A percentile compares a stretch with the other conserved stretches of the same genome.
These are phyloP conservation scores for Garrulus glandarius DNA, from an alignment of 2,797 vertebrate genomes.

Conservation along the genomic window DNA sequence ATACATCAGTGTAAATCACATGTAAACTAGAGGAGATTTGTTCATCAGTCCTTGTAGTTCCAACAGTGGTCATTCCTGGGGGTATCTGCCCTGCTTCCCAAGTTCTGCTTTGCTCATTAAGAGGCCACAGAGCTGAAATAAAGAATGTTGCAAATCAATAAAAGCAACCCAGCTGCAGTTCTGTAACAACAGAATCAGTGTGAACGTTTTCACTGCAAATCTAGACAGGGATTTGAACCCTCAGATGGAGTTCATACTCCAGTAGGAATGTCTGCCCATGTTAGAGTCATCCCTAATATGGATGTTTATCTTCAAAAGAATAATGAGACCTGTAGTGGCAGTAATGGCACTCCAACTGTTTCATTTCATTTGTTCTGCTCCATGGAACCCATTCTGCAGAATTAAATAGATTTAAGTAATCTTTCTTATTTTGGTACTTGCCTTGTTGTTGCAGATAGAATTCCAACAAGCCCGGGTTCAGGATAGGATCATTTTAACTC, in stretches of 20 bases:
- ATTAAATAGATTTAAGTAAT: slow-evolving; percentile 39
- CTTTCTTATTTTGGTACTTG: slow-evolving; percentile 21
- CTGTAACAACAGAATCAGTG: not conserved
- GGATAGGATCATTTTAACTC: not conserved
- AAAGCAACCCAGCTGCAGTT: not conserved
- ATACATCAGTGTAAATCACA: rapidly evolving
- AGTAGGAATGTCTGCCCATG: not conserved
- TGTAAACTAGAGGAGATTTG: not conserved
- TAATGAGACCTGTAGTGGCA: not conserved
- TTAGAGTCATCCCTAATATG: not conserved
- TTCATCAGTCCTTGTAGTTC: not conserved
- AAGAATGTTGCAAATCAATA: not conserved
- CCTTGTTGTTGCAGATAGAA: not conserved
- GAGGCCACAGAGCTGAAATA: not conserved
- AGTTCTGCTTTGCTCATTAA: not conserved
- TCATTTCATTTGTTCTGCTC: slow-evolving; percentile 44
- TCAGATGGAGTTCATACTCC: not conserved
- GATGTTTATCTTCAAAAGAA: not conserved
- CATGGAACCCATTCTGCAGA: slow-evolving; percentile 13
- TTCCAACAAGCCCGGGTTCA: not conserved
- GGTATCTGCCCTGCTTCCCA: not conserved
- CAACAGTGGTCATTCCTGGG: not conserved
- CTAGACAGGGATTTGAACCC: not conserved
- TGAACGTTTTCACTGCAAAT: not conserved
- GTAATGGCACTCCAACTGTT: slow-evolving; percentile 25